These are phyloP conservation scores for Pedionomus torquatus DNA, from an alignment of 2,113 vertebrate species.

Conservation along the genomic window DNA sequence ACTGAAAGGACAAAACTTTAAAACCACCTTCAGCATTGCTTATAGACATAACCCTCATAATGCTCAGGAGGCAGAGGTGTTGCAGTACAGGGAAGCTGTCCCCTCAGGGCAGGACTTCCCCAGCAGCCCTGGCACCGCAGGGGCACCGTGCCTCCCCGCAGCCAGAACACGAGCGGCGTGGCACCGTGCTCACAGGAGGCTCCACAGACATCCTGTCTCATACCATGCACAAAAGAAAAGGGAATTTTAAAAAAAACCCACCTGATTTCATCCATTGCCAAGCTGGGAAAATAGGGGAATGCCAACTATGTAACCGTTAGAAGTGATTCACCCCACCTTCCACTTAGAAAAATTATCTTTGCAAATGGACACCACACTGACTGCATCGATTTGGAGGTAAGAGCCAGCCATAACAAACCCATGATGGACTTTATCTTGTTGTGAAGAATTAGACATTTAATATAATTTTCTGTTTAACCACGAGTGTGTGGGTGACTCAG, in stretches of 20 bases:
- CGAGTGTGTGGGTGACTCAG: background rate
- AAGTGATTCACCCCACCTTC: background rate
- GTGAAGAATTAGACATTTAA: background rate
- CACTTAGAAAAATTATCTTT: background rate
- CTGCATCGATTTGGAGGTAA: background rate
- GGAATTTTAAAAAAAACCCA: constrained; percentile 11
- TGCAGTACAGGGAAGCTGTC: background rate
- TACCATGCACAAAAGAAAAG: background rate
- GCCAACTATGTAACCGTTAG: background rate
- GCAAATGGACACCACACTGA: background rate
- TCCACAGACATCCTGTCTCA: background rate
- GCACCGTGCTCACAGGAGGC: rapidly evolving
- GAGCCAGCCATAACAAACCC: background rate
- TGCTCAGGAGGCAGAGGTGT: background rate
- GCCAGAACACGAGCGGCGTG: rapidly evolving
- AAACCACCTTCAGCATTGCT: background rate
- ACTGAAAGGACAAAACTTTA: background rate
- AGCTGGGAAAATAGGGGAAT: constrained; percentile 63
- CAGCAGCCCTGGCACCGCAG: rapidly evolving
- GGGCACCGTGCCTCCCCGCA: background rate
- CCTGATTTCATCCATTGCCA: constrained; percentile 4
- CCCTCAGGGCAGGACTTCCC: background rate
- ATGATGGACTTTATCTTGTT: background rate
- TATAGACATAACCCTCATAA: background rate
- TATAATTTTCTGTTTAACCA: background rate